Base-by-base conservation (phyloP, 1,140 invertebrate genomes). In the Latrodectus geometricus region DNA sequence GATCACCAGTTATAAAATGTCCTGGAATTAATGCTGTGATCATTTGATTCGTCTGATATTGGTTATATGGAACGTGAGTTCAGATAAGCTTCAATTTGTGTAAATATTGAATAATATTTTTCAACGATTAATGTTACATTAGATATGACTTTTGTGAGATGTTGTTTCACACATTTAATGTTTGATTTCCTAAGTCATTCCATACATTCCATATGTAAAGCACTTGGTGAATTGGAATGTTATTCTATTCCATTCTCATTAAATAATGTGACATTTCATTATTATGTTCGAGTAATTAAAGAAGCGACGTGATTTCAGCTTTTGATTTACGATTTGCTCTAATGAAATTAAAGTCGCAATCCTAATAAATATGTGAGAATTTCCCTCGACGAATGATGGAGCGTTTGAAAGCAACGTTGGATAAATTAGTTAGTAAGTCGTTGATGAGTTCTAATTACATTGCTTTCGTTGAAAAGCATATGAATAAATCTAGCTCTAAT, bases 221-320 rank as follows among this genome's bases (percentile, higher is more conserved):
- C 89, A 14, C 72, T n/a, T 17, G 91, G 89, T 3, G 92, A 91
- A 84, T 90, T 92, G 84, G 92, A 91, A 66, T 91, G 80, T 86
- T 86, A 88, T 35, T 89, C 75, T 2, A 91, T 90, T 17, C 87
- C 89, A 76, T 72, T 35, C 35, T 35, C 8, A 14, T 49, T 48
- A 69, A 9, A 20, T 78, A 87, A 66, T 84, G 88, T 35, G 9
- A 48, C 9, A 80, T 35, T 21, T n/a, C 9, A 15, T 80, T 61
- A 35, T 49, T 49, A 48, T 75, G 11, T 61, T 70, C 9, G 9
- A 5, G 15, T 9, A 4, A 70, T 20, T 23, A 8, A 49, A 21
- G 9, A 11, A 23, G 11, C 73, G 86, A 9, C 11, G 14, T 70
- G 14, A n/a, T 12, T 20, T n/a, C 12, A 54, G 61, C 56, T 49